Evolutionary conservation across 1,140 invertebrate species (phyloP).

Genomic region (Drosophila watanabei): DNA sequence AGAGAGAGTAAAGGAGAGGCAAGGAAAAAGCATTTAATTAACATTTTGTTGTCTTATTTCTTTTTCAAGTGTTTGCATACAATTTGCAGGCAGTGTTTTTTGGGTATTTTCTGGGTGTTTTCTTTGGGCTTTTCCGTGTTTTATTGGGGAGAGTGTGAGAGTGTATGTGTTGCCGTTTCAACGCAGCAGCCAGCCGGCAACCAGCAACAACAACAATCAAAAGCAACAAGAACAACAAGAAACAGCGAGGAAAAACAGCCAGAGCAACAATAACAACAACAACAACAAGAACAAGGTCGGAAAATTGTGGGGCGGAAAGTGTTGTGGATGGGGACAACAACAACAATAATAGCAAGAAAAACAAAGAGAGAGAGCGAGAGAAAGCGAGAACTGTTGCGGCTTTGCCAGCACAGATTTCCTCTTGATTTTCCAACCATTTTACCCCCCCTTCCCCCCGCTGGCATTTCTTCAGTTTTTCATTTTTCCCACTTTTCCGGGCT

Average conservation of each 20-base stretch:
- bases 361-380: conserved; percentile 6
- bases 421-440: conserved; percentile 24
- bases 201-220: conserved; percentile 43
- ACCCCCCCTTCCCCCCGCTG: background rate
- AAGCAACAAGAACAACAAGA: conserved; percentile 66
- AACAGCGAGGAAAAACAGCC: conserved; percentile 43
- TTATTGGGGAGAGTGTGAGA: conserved; percentile 16
- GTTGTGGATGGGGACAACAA: conserved; percentile 21
- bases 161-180: conserved; percentile 51
- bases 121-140: conserved; percentile 15
- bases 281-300: conserved; percentile 12
- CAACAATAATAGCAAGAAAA: conserved; percentile 40
- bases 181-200: conserved; percentile 41
- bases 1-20: conserved; percentile 19
- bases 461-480: conserved; percentile 30
- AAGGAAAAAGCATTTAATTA: conserved; percentile 43
- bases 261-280: conserved; percentile 53
- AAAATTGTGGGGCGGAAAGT: conserved; percentile 5
- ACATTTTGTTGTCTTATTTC: conserved; percentile 57
- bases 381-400: conserved; percentile 58
- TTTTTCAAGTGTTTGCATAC: conserved; percentile 57
- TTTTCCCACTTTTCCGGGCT: conserved; percentile 33
- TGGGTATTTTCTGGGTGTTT: conserved; percentile 26
- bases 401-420: conserved; percentile 58
- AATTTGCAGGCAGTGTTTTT: conserved; percentile 72